Conservation (phyloP, 1,140 invertebrate species). For the Drosophila punjabiensis region DNA sequence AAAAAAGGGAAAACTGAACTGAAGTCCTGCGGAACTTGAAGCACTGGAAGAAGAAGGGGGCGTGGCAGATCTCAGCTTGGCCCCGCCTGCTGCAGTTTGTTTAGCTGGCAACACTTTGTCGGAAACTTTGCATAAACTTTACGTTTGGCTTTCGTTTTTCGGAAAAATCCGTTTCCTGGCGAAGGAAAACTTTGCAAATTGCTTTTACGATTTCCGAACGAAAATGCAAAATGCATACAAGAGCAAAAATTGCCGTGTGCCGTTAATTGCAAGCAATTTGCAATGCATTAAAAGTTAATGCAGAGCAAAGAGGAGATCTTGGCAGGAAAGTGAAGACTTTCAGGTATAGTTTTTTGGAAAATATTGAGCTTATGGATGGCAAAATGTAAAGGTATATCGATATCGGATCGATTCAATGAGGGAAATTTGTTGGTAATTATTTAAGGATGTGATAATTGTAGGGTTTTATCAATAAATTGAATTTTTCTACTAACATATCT, state of each 20-base stretch:
- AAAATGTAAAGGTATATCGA: not conserved
- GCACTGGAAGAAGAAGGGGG: conserved; percentile 11
- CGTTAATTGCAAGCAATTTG: conserved; percentile 77
- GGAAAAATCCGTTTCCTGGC: conserved; percentile 24
- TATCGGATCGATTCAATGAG: too few relatives aligned
- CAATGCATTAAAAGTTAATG: conserved; percentile 73
- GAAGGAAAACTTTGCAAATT: conserved; percentile 60
- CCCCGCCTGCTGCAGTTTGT: conserved; percentile 62
- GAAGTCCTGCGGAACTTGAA: conserved; percentile 33
- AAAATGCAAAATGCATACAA: conserved; percentile 30
- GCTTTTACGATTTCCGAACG: conserved; percentile 59
- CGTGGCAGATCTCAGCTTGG: conserved; percentile 31
- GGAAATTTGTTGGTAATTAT: too few relatives aligned
- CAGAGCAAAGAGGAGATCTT: conserved; percentile 6
- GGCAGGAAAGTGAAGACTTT: not conserved
- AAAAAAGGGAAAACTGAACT: conserved; percentile 12
- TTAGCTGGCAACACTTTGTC: conserved; percentile 79
- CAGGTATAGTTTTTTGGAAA: not conserved
- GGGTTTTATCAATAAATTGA: too few relatives aligned
- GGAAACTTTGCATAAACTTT: conserved; percentile 67
- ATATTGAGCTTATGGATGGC: not conserved
- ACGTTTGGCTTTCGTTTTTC: conserved; percentile 37
- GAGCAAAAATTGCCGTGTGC: conserved; percentile 49
- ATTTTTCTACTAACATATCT: not conserved
- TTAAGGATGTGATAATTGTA: too few relatives aligned